A percentile compares a stretch with the other conserved stretches of the same genome.
Conservation (phyloP, 1,140 invertebrate species). For the Caenorhabditis latens region DNA sequence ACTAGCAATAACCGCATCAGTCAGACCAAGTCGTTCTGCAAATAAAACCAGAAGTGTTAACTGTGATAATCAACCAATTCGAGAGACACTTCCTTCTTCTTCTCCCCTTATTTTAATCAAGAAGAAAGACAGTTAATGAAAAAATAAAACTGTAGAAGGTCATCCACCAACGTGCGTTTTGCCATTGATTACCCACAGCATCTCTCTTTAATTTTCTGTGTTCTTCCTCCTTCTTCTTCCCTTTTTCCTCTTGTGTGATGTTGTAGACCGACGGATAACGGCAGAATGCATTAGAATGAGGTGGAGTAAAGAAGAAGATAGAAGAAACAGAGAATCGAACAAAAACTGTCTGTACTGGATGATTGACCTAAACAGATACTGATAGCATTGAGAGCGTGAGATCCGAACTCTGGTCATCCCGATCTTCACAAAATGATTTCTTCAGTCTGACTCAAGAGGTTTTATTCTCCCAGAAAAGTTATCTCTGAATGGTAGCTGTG, state of each 20-base stretch:
- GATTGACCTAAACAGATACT: not conserved
- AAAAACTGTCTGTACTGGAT: conserved; percentile 25
- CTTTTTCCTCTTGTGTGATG: conserved; percentile 2
- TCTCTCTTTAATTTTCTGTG: conserved; percentile 49
- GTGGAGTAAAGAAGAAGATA: not conserved
- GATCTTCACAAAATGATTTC: too few species aligned
- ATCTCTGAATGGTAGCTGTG: too few species aligned
- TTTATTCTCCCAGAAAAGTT: too few species aligned
- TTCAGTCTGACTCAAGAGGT: too few species aligned
- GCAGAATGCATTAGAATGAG: conserved; percentile 2
- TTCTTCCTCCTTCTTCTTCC: not conserved
- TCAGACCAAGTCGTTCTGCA: not conserved
- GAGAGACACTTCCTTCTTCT: conserved; percentile 18
- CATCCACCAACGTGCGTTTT: conserved; percentile 39
- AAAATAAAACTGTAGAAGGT: conserved; percentile 37
- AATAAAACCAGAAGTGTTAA: conserved; percentile 29
- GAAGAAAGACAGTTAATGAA: conserved; percentile 41
- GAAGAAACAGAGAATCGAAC: conserved; percentile 13
- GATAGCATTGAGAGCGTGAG: not conserved
- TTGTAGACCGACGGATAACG: conserved; percentile 3
- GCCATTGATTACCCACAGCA: conserved; percentile 34
- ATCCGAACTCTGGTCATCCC: conserved; percentile 1
- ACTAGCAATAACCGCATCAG: conserved; percentile 1
- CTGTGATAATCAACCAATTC: conserved; percentile 14
- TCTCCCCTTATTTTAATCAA: conserved; percentile 13